Base-by-base conservation (phyloP, 2,113 vertebrate species). In the Baryphthengus martii region DNA sequence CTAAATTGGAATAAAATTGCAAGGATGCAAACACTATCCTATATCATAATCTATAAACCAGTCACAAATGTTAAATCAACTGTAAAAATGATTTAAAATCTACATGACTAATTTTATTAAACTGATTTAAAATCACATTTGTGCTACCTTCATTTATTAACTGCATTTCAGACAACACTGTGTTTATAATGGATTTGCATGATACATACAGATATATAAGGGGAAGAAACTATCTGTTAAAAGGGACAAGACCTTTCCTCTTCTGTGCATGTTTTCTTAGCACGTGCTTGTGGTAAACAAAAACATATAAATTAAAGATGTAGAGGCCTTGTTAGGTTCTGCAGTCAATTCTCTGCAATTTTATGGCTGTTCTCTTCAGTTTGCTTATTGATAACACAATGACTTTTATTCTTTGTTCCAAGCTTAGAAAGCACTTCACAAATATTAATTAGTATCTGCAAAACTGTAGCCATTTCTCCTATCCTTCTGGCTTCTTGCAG, bases 1-100 rank as follows among this genome's bases (percentile, higher is more conserved):
- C 96, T 97, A 96, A 98, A 98, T 98, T 98, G 98, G 98, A 99
- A 99, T 98, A 99, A 99, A 98, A 98, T 98, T 98, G 98, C 98
- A 93, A 97, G 96, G 96, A 98, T 97, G 97, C 97, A 95, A 95
- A 98, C 98, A 89, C 97, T 96, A 83, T 94, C 98, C 97, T 97
- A 97, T 97, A 97, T 97, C 97, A 98, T 96, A 97, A 98, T 98
- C 98, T 97, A 98, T 97, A 98, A 98, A 98, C 95, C 97, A 98
- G 97, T 98, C 97, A 97, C 95, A 97, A 97, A 97, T 97, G 98
- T 97, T 98, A 98, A 98, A 97, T 98, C 97, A 98, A 97, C 95
- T 98, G 97, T 98, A 98, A 97, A 98, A 97, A 94, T 97, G 97
- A 98, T 98, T 98, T 98, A 97, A 98, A 97, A 98, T 98, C 97